Evolutionary conservation across 1,140 invertebrate species (phyloP), one percentile per base, ranked within the genome.

Genomic region (Drosophila repleta): DNA sequence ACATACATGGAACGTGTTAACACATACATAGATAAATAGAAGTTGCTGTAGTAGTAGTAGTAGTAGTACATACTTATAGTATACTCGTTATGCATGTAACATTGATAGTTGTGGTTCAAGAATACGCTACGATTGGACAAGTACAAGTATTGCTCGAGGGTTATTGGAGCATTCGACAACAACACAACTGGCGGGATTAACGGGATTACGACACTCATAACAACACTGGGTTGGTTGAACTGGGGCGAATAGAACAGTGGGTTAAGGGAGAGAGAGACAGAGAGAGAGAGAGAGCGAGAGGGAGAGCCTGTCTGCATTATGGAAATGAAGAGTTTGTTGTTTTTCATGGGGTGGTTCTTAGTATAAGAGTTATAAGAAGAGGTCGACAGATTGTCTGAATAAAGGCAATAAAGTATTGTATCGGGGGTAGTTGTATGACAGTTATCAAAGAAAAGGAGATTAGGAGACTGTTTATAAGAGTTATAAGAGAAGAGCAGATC

Each of bases 161-260:
- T 29, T 5, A 21, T 56, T 29, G 15, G 55, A 67, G 26, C 48
- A 55, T 24, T 62, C 39, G 11, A 37, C 13, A 48, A 67, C 55
- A 65, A 70, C 61, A 66, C 53, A 71, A 66, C 62, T 58, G 57
- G 46, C 53, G 20, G 45, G 53, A 65, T 8, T 7, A 8, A 2
- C 2, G 29, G 32, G 26, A 43, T 65, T 55, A 70, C 43, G 63
- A 70, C 61, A 70, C 60, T 70, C 67, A 64, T 39, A 13, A 11
- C 24, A 13, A 11, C 24, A 26, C 24, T 2, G 15, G 17, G 0
- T 20, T 45, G 32, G 32, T 35, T 35, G 11, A 35, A 11, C 10
- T 45, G 56, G 29, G 4, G 11, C 24, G 20, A 15, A 7, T 49
- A 49, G 35, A 56, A 46, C 29, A 48, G 24, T 41, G 29, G 29